Evolutionary conservation across 2,888 invertebrate species (phyloP), one percentile per base, ranked within the genome.

Genomic region (Encarsia formosa): DNA sequence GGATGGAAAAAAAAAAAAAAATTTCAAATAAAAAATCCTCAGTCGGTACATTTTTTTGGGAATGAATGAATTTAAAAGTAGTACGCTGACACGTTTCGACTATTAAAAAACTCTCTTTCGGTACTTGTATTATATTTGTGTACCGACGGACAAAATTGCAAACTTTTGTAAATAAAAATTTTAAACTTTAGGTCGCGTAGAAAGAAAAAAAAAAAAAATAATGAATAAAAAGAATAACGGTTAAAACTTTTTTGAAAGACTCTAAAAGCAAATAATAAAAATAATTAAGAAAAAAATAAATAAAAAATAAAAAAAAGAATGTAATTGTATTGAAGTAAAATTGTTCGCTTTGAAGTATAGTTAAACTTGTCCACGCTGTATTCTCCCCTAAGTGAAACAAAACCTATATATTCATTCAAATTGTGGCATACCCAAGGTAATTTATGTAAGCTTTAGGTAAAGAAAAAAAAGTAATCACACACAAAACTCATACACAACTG

Each of bases 351-450:
- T 42, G 46, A 60, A 59, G 48, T 63, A 63, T 59, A n/a, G n/a
- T 62, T 51, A 55, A 57, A 56, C 48, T 52, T 55, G 53, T 46
- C 49, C 52, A 57, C 46, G 52, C 55, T 50, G 54, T 56, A 56
- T 54, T 52, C 54, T 56, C 44, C 44, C 54, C 51, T 52, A 56
- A 57, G 48, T 57, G 51, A 52, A 51, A 52, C 34, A 39, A 49
- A 55, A 57, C 41, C 41, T 51, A 59, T 53, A 54, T 63, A 64
- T 63, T 62, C 61, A 63, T 63, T 63, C 58, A 57, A 57, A 60
- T 57, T 54, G 56, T 58, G 61, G 58, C 56, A 57, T 62, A 62
- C 57, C 56, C 61, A 60, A 59, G 52, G 57, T 54, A 54, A 54
- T 57, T 57, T 57, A 57, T 52, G 52, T 58, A 58, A 58, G 52